Evolutionary conservation across 2,797 vertebrate genomes (phyloP), one percentile per base, ranked within the genome.

Genomic region (Ctenopoma kingsleyae): DNA sequence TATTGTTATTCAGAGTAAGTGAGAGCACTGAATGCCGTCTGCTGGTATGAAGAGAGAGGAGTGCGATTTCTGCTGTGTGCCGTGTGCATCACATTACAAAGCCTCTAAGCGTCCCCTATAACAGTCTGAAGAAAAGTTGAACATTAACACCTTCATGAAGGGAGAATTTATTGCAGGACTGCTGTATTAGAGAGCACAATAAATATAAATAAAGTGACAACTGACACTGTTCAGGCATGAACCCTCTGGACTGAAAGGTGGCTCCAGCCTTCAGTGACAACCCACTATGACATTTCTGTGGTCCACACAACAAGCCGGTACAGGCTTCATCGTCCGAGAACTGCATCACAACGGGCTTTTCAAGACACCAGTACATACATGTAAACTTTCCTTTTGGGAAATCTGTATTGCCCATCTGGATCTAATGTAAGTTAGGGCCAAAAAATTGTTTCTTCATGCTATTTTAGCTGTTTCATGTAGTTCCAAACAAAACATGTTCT

Each of bases 401-500:
- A 67, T 60, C 7, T 43, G 0, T 13, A 3, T 0, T 16, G 58
- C 9, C n/a, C 78, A 83, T 80, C 59, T 83, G 80, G 78, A 62
- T 58, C 10, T 71, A 58, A 69, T 89, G 64, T 1, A 62, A 38
- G 15, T 69, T 35, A 36, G 0, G 36, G 56, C 58, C 19, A 57
- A 64, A 48, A 51, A 53, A 69, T 3, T 2, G 30, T 53, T 64
- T 32, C 17, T 73, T 76, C 50, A 66, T 60, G 52, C 56, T 44
- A 22, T 49, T 76, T 62, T 49, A 57, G 48, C 68, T 23, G 58
- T 73, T 81, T 80, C 20, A 60, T 72, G 67, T 38, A 15, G 36
- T 40, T 85, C 40, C 79, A 80, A 83, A 67, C 64, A 83, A 71
- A 85, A 81, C 58, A 71, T 60, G 46, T n/a, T 62, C 64, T 48